phyloP scores from a whole-genome alignment of 2,888 invertebrate species.

The Erpobdella octoculata region DNA sequence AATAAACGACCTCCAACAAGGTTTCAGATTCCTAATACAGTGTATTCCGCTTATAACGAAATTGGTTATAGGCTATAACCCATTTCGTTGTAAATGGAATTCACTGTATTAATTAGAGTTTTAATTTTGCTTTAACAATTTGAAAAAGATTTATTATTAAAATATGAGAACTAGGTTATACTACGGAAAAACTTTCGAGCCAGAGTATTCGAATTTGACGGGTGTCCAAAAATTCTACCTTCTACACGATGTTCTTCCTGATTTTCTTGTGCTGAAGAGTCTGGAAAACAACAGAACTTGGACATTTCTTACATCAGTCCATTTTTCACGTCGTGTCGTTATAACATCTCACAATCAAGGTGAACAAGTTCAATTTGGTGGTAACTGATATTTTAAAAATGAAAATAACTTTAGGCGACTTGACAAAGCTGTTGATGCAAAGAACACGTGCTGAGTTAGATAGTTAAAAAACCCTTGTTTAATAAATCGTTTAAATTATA shows the following conservation, averaged over 20 bases:
- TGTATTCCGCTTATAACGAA: too few relatives aligned
- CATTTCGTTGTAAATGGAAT: too few relatives aligned
- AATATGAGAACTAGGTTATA: not conserved
- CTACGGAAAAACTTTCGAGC: not conserved
- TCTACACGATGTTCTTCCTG: not conserved
- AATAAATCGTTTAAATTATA: too few relatives aligned
- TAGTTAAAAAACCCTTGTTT: too few relatives aligned
- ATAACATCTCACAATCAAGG: not conserved
- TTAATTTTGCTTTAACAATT: not conserved
- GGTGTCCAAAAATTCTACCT: not conserved
- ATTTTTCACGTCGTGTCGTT: conserved; percentile 8
- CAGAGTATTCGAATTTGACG: not conserved
- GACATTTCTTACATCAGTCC: conserved; percentile 2
- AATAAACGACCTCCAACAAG: too few relatives aligned
- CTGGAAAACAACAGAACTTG: not conserved
- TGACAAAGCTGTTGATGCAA: too few relatives aligned
- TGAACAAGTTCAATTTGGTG: not conserved
- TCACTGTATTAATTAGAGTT: conserved; percentile 3
- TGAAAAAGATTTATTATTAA: not conserved
- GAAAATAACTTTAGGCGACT: too few relatives aligned
- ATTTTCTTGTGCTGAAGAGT: not conserved
- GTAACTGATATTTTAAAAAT: too few relatives aligned
- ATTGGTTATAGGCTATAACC: too few relatives aligned
- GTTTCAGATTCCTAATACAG: too few relatives aligned
- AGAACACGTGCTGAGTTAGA: too few relatives aligned